Evolutionary conservation across 2,888 invertebrate genomes (phyloP).

Genomic region (Phengaris arion): DNA sequence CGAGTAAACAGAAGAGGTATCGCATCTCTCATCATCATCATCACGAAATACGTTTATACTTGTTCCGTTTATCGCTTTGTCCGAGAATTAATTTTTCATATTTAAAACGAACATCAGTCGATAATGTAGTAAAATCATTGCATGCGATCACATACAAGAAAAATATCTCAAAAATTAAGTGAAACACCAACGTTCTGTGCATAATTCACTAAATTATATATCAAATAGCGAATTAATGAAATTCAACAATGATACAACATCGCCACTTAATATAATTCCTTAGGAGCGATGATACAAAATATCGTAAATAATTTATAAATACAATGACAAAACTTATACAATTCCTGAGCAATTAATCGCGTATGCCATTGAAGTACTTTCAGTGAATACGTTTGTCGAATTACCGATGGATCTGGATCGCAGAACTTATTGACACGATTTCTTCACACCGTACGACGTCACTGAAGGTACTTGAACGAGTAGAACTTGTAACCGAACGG

Average conservation of each 20-base stretch:
- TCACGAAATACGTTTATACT: slow-evolving; percentile 14
- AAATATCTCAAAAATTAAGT: slow-evolving; percentile 77
- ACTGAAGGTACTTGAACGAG: slow-evolving; percentile 38
- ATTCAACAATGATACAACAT: slow-evolving; percentile 69
- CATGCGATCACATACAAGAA: slow-evolving; percentile 68
- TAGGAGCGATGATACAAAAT: slow-evolving; percentile 63
- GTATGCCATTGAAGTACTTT: slow-evolving; percentile 45
- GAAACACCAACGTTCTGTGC: slow-evolving; percentile 79
- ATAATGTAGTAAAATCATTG: slow-evolving; percentile 69
- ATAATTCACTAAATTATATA: slow-evolving; percentile 67
- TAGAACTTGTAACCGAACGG: slow-evolving; percentile 48
- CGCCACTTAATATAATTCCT: slow-evolving; percentile 52
- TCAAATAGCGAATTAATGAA: slow-evolving; percentile 61
- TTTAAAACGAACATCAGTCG: slow-evolving; percentile 71
- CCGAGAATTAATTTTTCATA: slow-evolving; percentile 54
- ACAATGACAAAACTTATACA: slow-evolving; percentile 68
- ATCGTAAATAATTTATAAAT: slow-evolving; percentile 60
- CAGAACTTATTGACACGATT: slow-evolving; percentile 9
- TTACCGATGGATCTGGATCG: background rate
- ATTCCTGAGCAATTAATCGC: slow-evolving; percentile 72
- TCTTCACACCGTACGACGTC: slow-evolving; percentile 34
- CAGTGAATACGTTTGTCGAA: slow-evolving; percentile 34
- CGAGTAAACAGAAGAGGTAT: slow-evolving; percentile 42
- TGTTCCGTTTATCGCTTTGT: slow-evolving; percentile 46
- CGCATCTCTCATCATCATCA: too few relatives aligned